A percentile compares a stretch with the other conserved stretches of the same genome.
Evolutionary conservation across 1,140 invertebrate species (phyloP).

Genomic region (Brachionus asplanchnoidis): DNA sequence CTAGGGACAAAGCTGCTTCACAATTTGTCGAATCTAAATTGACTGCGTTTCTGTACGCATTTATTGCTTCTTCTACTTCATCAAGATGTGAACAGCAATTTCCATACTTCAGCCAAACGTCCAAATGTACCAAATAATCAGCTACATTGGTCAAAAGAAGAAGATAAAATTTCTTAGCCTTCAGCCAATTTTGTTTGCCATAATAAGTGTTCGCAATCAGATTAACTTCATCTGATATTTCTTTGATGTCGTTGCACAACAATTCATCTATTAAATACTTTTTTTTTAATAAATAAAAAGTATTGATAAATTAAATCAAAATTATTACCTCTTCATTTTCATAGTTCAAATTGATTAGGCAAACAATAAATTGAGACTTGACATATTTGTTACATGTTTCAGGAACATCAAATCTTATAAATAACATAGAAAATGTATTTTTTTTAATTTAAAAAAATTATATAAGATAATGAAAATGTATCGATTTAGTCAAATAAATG

Average conservation of each 20-base stretch:
- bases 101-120: conserved; percentile 38
- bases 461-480: too few relatives aligned
- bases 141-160: background rate
- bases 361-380: background rate
- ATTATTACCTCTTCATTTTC: background rate
- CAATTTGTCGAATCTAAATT: conserved; percentile 6
- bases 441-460: background rate
- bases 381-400: background rate
- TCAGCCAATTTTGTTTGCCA: background rate
- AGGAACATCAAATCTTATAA: background rate
- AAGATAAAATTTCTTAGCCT: conserved; percentile 7
- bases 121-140: conserved; percentile 27
- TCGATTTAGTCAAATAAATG: too few relatives aligned
- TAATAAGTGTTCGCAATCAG: conserved; percentile 22
- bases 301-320: background rate
- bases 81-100: conserved; percentile 7
- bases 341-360: conserved; percentile 6
- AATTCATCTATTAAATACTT: conserved; percentile 1
- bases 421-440: background rate
- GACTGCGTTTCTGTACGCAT: conserved; percentile 28
- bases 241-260: background rate
- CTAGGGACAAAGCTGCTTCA: conserved; percentile 6
- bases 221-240: background rate
- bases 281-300: background rate
- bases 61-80: conserved; percentile 32